These are phyloP conservation scores for Psammodynastes pulverulentus DNA, from an alignment of 2,113 vertebrate species.

Conservation along the genomic window DNA sequence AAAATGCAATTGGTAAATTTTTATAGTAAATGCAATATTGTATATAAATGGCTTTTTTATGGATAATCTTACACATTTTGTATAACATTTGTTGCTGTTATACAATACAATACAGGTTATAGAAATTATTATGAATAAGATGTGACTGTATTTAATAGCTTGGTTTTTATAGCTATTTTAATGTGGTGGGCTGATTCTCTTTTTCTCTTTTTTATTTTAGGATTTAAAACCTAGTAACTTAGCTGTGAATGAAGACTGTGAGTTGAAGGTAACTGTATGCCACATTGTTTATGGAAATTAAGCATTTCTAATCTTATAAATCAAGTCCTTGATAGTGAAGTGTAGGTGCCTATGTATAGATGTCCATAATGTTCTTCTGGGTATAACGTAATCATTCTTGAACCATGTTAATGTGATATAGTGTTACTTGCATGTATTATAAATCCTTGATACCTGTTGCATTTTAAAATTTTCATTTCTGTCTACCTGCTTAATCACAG, in stretches of 20 bases:
- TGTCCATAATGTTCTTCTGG: not conserved
- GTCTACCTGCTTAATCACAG: not conserved
- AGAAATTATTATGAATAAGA: not conserved
- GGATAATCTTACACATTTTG: not conserved
- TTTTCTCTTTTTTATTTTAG: constrained; percentile 64
- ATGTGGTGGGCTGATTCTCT: constrained; percentile 23
- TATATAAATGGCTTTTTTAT: not conserved
- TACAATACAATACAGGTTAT: not conserved
- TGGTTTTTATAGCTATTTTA: not conserved
- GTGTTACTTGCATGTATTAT: not conserved
- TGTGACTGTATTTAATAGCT: not conserved
- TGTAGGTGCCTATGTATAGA: not conserved
- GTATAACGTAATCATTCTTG: not conserved
- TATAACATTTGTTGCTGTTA: not conserved
- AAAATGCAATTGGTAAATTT: not conserved
- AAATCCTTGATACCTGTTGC: not conserved
- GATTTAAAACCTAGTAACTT: constrained; percentile 97
- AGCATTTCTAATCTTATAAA: not conserved
- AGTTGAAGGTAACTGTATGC: constrained; percentile 82
- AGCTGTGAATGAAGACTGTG: constrained; percentile 97
- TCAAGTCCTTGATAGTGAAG: not conserved
- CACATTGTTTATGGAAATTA: not conserved
- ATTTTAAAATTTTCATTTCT: constrained; percentile 6
- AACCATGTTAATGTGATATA: not conserved
- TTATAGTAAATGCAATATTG: not conserved